Percentiles rank a stretch among this genome's conserved stretches.
Evolutionary conservation across 2,888 invertebrate genomes (phyloP).

Genomic region (Celastrina argiolus): DNA sequence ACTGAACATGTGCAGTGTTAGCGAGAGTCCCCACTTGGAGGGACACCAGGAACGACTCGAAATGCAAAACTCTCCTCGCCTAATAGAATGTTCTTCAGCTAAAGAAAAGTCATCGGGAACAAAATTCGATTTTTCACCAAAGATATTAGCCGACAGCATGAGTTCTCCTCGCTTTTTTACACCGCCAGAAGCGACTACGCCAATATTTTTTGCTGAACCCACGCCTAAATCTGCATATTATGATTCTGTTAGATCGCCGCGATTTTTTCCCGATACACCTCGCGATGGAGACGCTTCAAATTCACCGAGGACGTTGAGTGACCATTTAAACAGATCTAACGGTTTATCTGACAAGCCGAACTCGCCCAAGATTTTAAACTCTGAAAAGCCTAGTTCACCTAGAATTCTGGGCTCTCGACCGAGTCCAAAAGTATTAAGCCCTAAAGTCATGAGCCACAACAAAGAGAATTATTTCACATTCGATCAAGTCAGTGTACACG

Average conservation of each 20-base stretch:
- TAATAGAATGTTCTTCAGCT: conserved; percentile 62
- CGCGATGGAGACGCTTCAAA: conserved; percentile 59
- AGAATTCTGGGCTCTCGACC: conserved; percentile 54
- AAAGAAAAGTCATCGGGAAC: conserved; percentile 62
- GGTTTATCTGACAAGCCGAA: conserved; percentile 58
- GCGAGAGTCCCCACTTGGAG: conserved; percentile 49
- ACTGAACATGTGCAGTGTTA: conserved; percentile 62
- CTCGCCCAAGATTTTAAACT: conserved; percentile 45
- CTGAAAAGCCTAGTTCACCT: conserved; percentile 29
- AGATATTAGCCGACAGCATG: conserved; percentile 56
- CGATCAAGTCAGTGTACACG: conserved; percentile 47
- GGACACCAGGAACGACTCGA: conserved; percentile 56
- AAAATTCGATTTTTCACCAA: conserved; percentile 70
- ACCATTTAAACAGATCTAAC: conserved; percentile 57
- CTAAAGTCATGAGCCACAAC: conserved; percentile 57
- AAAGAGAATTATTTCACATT: conserved; percentile 72
- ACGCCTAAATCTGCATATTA: conserved; percentile 70
- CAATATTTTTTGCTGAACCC: conserved; percentile 65
- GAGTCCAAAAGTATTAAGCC: conserved; percentile 65
- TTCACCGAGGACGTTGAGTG: conserved; percentile 58
- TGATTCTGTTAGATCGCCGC: conserved; percentile 65
- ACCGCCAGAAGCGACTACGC: conserved; percentile 65
- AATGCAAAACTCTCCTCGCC: conserved; percentile 65
- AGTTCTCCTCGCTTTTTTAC: conserved; percentile 68
- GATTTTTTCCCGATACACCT: conserved; percentile 67